Evolutionary conservation across 2,797 vertebrate species (phyloP).

Genomic region (Melopsittacus undulatus): DNA sequence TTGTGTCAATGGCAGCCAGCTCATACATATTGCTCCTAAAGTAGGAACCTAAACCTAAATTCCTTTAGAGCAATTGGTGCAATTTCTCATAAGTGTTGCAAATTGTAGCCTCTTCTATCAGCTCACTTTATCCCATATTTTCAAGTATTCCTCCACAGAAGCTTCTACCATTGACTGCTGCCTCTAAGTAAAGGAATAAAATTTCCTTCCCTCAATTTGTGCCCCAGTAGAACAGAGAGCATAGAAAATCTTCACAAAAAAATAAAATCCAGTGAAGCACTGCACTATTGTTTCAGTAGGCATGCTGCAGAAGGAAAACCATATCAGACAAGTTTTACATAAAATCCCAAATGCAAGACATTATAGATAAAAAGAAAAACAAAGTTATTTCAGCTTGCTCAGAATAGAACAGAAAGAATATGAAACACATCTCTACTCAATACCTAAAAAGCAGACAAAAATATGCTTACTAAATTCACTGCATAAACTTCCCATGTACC

Average conservation of each 20-base stretch:
- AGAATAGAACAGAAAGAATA: neutral
- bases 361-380: neutral
- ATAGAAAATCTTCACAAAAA: neutral
- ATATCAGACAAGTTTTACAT: neutral
- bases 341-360: neutral
- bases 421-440: neutral
- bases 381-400: neutral
- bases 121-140: neutral
- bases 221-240: neutral
- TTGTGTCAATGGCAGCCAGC: neutral
- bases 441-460: neutral
- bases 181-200: neutral
- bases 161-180: neutral
- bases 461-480: neutral
- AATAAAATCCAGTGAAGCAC: neutral
- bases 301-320: neutral
- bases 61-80: neutral
- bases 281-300: neutral
- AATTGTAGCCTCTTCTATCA: neutral
- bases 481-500: neutral
- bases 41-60: neutral
- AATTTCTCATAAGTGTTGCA: neutral
- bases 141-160: neutral
- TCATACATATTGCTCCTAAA: fast-evolving
- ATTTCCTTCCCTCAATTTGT: neutral